A percentile compares a stretch with the other conserved stretches of the same genome.
These are phyloP conservation scores for Phrynocephalus forsythii DNA, from an alignment of 2,797 vertebrate genomes.

Conservation along the genomic window DNA sequence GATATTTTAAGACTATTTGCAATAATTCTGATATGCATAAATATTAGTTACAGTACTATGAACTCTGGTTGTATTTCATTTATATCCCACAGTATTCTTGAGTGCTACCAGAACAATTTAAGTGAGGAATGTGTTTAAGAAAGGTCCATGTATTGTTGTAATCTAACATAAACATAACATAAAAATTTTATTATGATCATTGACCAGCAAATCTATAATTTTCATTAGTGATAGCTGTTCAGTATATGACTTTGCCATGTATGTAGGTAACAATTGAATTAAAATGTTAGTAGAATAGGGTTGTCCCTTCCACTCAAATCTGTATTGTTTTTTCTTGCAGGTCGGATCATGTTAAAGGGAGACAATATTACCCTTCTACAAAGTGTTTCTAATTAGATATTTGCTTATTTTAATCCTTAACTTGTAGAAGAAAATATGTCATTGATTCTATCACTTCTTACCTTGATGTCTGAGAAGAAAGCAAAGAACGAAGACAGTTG, in stretches of 20 bases:
- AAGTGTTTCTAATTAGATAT: constrained; percentile 79
- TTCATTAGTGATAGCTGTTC: not conserved
- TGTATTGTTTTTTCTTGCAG: constrained; percentile 67
- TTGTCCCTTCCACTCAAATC: not conserved
- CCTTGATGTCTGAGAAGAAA: not conserved
- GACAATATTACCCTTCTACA: constrained; percentile 86
- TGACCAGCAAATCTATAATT: too few species aligned
- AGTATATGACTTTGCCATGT: not conserved
- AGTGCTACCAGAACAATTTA: not conserved
- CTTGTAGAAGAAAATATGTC: not conserved
- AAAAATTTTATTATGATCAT: too few species aligned
- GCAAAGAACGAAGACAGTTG: not conserved
- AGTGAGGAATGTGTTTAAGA: not conserved
- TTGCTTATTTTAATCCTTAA: constrained; percentile 4
- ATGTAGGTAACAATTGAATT: not conserved
- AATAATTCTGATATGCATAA: not conserved
- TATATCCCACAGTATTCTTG: not conserved
- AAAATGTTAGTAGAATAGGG: not conserved
- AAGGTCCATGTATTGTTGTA: not conserved
- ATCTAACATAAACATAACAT: not conserved
- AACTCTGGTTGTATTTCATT: not conserved
- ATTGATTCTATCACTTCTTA: not conserved
- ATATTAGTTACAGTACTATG: not conserved
- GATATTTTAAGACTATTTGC: not conserved
- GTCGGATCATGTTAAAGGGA: constrained; percentile 85